phyloP scores from a whole-genome alignment of 2,113 vertebrate genomes.

The Eupsittula cactorum region DNA sequence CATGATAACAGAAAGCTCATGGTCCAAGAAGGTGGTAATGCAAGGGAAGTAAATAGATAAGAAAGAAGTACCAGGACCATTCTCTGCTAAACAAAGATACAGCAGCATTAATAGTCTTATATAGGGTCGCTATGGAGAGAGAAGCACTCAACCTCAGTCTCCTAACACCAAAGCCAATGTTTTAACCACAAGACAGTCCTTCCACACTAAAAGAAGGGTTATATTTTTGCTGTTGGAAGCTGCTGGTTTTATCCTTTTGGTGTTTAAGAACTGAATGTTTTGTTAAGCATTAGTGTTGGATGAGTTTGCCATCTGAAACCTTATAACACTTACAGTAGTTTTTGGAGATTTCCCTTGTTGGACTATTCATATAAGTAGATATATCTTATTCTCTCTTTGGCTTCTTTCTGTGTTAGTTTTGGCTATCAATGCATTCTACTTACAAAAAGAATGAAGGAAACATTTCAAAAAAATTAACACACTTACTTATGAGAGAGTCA shows the following conservation, averaged over 20 bases:
- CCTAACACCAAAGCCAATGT: not conserved
- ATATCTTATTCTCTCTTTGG: constrained; percentile 46
- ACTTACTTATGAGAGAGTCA: not conserved
- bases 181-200: not conserved
- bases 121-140: not conserved
- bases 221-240: not conserved
- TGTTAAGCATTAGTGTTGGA: constrained; percentile 27
- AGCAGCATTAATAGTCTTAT: not conserved
- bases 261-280: constrained; percentile 23
- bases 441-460: constrained; percentile 32
- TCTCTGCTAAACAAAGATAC: not conserved
- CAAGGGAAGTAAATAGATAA: not conserved
- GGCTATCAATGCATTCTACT: constrained; percentile 21
- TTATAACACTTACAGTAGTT: constrained; percentile 50
- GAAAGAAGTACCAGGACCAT: not conserved
- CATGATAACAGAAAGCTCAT: not conserved
- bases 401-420: constrained; percentile 55
- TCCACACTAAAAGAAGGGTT: not conserved
- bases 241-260: not conserved
- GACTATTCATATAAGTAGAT: constrained; percentile 3
- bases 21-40: not conserved
- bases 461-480: constrained; percentile 30
- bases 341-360: constrained; percentile 50
- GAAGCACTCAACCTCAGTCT: not conserved
- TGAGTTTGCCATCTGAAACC: constrained; percentile 32